Conservation (phyloP, 2,888 invertebrate genomes). For the Noctua pronuba region DNA sequence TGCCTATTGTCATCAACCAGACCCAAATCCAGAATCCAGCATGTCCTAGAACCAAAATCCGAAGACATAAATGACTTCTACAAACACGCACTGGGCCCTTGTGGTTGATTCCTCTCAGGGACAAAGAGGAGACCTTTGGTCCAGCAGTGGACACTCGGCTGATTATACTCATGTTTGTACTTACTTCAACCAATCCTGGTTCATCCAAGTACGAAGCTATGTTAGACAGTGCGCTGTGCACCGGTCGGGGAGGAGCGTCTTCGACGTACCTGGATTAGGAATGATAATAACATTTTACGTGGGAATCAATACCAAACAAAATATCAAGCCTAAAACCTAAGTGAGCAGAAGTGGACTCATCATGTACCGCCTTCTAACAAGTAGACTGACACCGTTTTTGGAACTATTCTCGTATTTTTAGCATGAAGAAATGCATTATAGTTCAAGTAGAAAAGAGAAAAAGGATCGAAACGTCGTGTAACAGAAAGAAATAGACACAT, state of each 20-base stretch:
- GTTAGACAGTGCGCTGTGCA: slow-evolving; percentile 82
- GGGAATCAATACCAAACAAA: neutral
- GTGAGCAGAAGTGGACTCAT: neutral
- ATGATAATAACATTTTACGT: neutral
- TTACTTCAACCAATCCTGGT: slow-evolving; percentile 78
- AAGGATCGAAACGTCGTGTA: no score
- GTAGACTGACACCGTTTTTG: no score
- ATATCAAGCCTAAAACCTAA: neutral
- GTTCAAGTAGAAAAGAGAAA: no score
- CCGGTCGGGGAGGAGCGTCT: slow-evolving; percentile 83
- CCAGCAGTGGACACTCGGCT: neutral
- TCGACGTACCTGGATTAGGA: slow-evolving; percentile 78
- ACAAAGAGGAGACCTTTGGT: neutral
- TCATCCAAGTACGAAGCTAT: slow-evolving; percentile 83
- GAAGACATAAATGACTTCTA: neutral
- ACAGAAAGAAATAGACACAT: no score
- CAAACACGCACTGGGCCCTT: neutral
- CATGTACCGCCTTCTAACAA: neutral
- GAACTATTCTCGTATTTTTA: no score
- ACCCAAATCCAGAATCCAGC: neutral
- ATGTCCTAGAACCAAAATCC: neutral
- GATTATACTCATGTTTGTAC: slow-evolving; percentile 20
- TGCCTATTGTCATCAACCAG: neutral
- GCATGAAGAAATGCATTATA: no score
- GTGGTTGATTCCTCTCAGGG: neutral